Conservation (phyloP, 2,797 vertebrate species). For the Artibeus jamaicensis region DNA sequence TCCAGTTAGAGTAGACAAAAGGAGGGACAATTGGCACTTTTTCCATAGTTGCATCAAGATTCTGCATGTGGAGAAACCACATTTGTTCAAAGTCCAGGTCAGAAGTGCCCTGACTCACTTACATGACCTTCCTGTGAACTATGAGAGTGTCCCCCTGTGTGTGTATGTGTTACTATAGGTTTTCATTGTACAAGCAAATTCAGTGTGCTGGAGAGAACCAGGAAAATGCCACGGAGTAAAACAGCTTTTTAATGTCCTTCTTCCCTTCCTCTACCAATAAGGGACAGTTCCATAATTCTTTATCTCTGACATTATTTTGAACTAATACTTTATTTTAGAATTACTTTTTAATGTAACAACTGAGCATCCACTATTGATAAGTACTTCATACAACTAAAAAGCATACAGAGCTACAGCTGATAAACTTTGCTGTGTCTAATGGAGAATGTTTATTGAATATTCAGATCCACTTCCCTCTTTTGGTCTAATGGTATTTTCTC, state of each 20-base stretch:
- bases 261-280: neutral
- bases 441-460: neutral
- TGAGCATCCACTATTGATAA: neutral
- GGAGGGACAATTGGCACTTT: neutral
- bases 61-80: neutral
- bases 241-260: neutral
- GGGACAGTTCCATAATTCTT: neutral
- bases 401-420: neutral
- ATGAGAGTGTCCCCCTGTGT: neutral
- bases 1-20: neutral
- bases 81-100: neutral
- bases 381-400: neutral
- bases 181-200: neutral
- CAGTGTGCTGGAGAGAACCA: neutral
- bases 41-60: neutral
- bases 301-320: neutral
- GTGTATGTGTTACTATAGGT: neutral
- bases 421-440: neutral
- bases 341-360: neutral
- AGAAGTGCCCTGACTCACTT: neutral
- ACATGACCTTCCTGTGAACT: neutral
- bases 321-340: neutral
- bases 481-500: neutral
- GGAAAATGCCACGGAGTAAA: neutral
- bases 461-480: neutral